Base-by-base conservation (phyloP, 2,113 vertebrate genomes). In the Cephalopterus ornatus region DNA sequence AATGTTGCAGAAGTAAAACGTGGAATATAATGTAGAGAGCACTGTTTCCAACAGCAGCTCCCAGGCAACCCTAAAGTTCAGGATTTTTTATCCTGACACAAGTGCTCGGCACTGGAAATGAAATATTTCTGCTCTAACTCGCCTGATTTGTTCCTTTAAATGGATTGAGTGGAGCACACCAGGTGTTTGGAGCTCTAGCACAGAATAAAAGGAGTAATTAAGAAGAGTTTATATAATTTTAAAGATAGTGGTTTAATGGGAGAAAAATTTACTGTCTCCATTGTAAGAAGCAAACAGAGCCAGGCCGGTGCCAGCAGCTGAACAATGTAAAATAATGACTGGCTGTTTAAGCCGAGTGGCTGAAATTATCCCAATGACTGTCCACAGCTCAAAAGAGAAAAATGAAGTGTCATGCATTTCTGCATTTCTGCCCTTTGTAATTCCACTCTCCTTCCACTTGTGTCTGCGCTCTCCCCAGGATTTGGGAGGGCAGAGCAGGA, bases 81-180 rank as follows among this genome's bases (percentile, higher is more conserved):
- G 85, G 35, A 81, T 92, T 95, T 92, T 83, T 93, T 63, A 83
- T 90, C 78, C 39, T 92, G 75, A 76, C 75, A 81, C 44, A 53
- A 21, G 22, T 55, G 67, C 72, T 67, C 68, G 52, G 47, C 75
- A 47, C 3, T 86, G 52, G 85, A 84, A 89, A 70, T 58, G 23
- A 91, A 91, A 42, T 63, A 65, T 42, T 94, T 89, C n/a, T 93
- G 55, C 73, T 93, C 84, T 81, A 66, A 50, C 35, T 62, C 2
- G 0, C 78, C 55, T 71, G 67, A 76, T 71, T 75, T 79, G 59
- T 74, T 88, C 71, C 85, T 89, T 42, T 53, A 53, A 78, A 63
- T 35, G n/a, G 86, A 46, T 15, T 1, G 6, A 55, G 86, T n/a
- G 70, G 50, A 41, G 49, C 49, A 42, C n/a, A 82, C 30, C 71